Percentiles rank a stretch among this genome's conserved stretches.
phyloP scores from a whole-genome alignment of 2,797 vertebrate species.

The Pseudochaenichthys georgianus region DNA sequence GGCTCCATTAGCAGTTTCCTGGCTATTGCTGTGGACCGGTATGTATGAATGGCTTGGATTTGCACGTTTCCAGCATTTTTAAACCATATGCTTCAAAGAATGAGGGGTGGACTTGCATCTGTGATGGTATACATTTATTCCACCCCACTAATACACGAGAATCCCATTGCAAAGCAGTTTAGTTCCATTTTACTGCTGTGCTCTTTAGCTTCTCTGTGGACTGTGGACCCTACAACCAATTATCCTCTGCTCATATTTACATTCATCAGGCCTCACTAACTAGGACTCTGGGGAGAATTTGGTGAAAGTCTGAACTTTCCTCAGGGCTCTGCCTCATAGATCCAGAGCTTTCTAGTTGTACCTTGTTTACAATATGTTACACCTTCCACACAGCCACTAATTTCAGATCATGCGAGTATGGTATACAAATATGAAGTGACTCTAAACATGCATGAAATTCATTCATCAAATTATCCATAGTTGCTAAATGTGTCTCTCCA shows the following conservation, averaged over 20 bases:
- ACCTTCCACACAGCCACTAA: neutral
- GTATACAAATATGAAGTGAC: too few species aligned
- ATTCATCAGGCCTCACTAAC: conserved; percentile 26
- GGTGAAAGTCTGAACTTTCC: conserved; percentile 1
- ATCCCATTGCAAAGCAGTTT: neutral
- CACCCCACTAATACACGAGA: neutral
- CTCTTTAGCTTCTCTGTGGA: conserved; percentile 24
- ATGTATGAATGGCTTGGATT: conserved; percentile 38
- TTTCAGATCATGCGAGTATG: neutral
- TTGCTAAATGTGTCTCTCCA: too few species aligned
- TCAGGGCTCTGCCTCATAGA: conserved; percentile 2
- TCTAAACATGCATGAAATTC: neutral
- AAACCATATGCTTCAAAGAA: neutral
- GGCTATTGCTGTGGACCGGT: conserved; percentile 93
- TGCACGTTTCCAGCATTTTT: neutral
- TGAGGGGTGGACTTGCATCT: neutral
- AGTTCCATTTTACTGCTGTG: conserved; percentile 11
- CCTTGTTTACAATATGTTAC: neutral
- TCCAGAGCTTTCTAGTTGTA: neutral
- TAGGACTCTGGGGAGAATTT: conserved; percentile 2
- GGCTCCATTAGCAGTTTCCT: conserved; percentile 94
- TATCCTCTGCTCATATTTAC: conserved; percentile 13
- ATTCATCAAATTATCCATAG: neutral
- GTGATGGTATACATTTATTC: neutral
- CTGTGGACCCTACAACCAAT: conserved; percentile 7